Evolutionary conservation across 2,113 vertebrate species (phyloP).

Genomic region (Podarcis raffonei): DNA sequence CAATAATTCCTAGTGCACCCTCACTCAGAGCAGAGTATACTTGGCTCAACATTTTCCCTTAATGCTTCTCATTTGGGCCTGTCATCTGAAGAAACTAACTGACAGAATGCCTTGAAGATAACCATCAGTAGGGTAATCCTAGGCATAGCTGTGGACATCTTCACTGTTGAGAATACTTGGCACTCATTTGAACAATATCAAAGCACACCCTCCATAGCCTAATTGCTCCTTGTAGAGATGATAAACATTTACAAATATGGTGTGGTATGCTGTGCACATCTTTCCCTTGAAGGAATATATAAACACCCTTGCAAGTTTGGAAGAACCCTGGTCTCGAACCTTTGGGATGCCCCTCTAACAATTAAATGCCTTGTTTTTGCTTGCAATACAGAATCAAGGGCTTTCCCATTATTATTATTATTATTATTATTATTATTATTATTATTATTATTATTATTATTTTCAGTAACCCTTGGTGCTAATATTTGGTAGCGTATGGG

Average conservation of each 20-base stretch:
- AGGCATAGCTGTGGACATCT: not conserved
- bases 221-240: conserved; percentile 34
- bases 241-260: conserved; percentile 84
- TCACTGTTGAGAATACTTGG: conserved; percentile 36
- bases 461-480: conserved; percentile 8
- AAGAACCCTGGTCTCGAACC: conserved; percentile 37
- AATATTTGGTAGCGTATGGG: conserved; percentile 34
- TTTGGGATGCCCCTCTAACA: conserved; percentile 32
- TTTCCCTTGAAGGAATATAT: conserved; percentile 66
- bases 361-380: not conserved
- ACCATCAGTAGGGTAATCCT: not conserved
- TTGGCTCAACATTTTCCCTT: not conserved
- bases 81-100: not conserved
- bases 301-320: conserved; percentile 69
- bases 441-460: conserved; percentile 19
- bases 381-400: conserved; percentile 10
- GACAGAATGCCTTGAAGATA: not conserved
- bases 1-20: not conserved
- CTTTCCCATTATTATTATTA: conserved; percentile 9
- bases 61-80: not conserved
- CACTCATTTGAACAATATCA: conserved; percentile 19
- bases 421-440: conserved; percentile 11
- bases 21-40: not conserved
- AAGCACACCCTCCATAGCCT: conserved; percentile 27
- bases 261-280: conserved; percentile 83